Percentiles rank a stretch among this genome's conserved stretches.
These are phyloP conservation scores for Coenobita brevimanus DNA, from an alignment of 1,140 invertebrate species.

Conservation along the genomic window DNA sequence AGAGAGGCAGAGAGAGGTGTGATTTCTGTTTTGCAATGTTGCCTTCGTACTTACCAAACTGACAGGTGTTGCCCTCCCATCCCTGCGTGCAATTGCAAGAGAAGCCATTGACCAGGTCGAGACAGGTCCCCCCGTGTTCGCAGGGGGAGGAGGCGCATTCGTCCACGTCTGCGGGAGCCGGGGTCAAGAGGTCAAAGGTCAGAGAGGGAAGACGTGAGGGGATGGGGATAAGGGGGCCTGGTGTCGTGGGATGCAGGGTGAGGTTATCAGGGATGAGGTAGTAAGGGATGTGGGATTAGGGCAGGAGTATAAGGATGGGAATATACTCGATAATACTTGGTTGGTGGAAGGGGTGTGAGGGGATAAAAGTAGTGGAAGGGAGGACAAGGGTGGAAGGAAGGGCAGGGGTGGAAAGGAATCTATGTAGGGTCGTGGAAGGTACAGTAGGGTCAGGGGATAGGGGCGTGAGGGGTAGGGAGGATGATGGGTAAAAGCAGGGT, in stretches of 20 bases:
- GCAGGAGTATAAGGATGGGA: neutral
- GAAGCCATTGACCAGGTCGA: conserved; percentile 84
- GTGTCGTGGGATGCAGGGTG: too few species aligned
- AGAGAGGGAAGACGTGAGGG: neutral
- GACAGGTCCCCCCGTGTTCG: conserved; percentile 89
- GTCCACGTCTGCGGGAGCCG: conserved; percentile 73
- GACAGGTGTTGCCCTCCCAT: conserved; percentile 87
- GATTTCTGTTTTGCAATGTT: too few species aligned
- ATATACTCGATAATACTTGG: neutral
- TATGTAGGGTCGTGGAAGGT: neutral
- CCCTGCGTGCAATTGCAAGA: conserved; percentile 84
- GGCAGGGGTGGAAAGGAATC: neutral
- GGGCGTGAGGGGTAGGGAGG: neutral
- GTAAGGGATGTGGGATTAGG: neutral
- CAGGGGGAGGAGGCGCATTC: conserved; percentile 88
- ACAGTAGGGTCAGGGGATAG: neutral
- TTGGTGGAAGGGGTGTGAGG: neutral
- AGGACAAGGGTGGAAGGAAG: too few species aligned
- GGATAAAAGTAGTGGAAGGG: neutral
- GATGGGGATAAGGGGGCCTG: neutral
- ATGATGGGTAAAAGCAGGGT: neutral
- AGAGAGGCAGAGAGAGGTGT: too few species aligned
- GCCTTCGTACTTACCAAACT: conserved; percentile 88
- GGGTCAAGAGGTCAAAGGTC: conserved; percentile 12
- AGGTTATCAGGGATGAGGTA: neutral